Evolutionary conservation across 2,888 invertebrate genomes (phyloP), one percentile per base, ranked within the genome.

Genomic region (Neoitamus cyanurus): DNA sequence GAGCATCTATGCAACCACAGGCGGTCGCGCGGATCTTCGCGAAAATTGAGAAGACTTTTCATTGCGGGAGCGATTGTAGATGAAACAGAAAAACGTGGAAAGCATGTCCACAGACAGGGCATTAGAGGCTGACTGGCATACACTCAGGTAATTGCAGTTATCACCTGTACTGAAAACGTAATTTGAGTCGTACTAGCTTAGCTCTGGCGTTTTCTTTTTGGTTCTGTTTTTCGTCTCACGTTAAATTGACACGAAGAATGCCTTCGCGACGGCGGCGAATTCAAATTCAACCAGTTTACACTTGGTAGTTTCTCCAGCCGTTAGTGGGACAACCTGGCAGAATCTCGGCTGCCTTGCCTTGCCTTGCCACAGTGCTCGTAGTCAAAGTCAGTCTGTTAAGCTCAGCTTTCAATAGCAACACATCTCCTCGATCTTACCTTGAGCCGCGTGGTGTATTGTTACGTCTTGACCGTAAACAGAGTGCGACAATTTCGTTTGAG

Each of bases 231-330:
- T 75, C 37, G 75, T 75, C 37, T 75, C 42, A 42, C 25, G 75
- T 75, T 75, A 15, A 42, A 75, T 75, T 75, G 75, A 75, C 75
- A 75, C 75, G 75, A 75, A 15, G 75, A 75, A 75, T 75, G 34
- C 75, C 75, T 75, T 25, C 37, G 25, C 13, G 75, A 75, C 42
- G 42, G n/a, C 42, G 28, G 75, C 31, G 78, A 78, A 78, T 78
- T 58, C 30, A 78, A 78, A 78, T 78, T 78, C 78, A 78, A 78
- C 78, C 78, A 48, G 78, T 78, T 78, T 78, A 58, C 78, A 31
- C 46, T 46, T 46, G 46, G 48, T 77, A 78, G 78, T 78, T 78
- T 78, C 78, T 48, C 78, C 48, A 13, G 46, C 48, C 48, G 46
- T 78, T 78, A 78, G 78, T 78, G 78, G 78, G 78, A 78, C 78